Evolutionary conservation across 2,797 vertebrate species (phyloP).

Genomic region (Girardinus metallicus): DNA sequence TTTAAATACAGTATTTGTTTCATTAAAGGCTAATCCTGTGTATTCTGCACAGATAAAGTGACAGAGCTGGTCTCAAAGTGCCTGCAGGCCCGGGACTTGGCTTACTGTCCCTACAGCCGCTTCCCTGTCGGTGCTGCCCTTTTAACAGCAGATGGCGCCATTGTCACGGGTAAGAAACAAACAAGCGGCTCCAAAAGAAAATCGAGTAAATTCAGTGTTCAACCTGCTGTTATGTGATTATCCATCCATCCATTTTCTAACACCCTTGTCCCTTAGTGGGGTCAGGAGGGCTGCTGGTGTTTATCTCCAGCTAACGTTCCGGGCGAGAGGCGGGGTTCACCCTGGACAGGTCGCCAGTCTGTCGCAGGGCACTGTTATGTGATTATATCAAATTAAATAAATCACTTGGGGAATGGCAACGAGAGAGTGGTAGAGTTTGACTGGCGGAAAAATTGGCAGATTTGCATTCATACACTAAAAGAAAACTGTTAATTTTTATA

Average conservation of each 20-base stretch:
- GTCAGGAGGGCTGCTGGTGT: no score
- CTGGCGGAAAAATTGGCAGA: neutral
- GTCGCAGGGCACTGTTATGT: no score
- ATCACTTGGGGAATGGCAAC: neutral
- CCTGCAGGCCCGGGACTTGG: slow-evolving; percentile 75
- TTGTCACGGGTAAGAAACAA: slow-evolving; percentile 78
- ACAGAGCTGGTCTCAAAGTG: slow-evolving; percentile 78
- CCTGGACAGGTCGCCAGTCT: no score
- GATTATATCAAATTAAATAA: neutral
- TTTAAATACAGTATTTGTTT: neutral
- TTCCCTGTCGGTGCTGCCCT: slow-evolving; percentile 82
- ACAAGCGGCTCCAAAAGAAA: neutral
- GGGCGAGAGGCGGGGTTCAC: no score
- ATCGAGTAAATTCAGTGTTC: neutral
- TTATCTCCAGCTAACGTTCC: no score
- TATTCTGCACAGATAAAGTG: slow-evolving; percentile 54
- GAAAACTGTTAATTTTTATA: neutral
- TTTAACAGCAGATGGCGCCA: slow-evolving; percentile 77
- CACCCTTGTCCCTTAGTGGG: no score
- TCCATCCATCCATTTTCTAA: no score
- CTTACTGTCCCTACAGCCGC: slow-evolving; percentile 81
- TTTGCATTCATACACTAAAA: neutral
- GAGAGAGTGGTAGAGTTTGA: neutral
- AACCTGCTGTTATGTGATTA: neutral
- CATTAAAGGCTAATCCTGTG: neutral